Conservation (phyloP, 2,888 invertebrate genomes). For the Tethea ocularis region DNA sequence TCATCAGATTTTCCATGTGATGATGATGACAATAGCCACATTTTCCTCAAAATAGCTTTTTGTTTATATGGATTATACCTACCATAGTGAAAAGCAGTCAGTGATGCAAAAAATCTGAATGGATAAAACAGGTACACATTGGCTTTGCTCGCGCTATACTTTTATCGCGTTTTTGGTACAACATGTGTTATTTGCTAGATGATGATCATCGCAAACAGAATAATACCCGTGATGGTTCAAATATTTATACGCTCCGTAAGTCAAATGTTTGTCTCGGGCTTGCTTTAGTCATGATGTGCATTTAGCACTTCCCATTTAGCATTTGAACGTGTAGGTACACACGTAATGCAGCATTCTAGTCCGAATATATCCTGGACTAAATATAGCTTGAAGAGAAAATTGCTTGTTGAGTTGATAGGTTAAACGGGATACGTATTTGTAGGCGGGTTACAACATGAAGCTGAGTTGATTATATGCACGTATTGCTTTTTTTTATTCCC, state of each 20-base stretch:
- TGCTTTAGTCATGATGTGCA: background rate
- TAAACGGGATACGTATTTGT: background rate
- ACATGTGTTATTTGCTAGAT: background rate
- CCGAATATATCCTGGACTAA: background rate
- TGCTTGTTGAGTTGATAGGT: background rate
- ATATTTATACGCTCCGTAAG: background rate
- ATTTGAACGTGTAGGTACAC: background rate
- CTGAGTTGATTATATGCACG: background rate
- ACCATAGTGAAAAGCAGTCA: background rate
- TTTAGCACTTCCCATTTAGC: background rate
- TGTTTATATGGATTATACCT: background rate
- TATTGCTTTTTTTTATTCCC: no score
- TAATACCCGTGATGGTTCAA: background rate
- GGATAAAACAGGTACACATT: no score
- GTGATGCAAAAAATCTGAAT: no score
- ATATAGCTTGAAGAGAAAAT: background rate
- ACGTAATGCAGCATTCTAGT: background rate
- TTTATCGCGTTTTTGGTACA: no score
- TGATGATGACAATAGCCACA: no score
- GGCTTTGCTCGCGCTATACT: no score
- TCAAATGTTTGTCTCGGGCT: background rate
- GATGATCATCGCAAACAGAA: background rate
- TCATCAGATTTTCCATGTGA: no score
- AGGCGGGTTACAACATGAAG: background rate
- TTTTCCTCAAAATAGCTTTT: background rate